phyloP scores from a whole-genome alignment of 1,140 invertebrate genomes.

The Diabrotica virgifera region DNA sequence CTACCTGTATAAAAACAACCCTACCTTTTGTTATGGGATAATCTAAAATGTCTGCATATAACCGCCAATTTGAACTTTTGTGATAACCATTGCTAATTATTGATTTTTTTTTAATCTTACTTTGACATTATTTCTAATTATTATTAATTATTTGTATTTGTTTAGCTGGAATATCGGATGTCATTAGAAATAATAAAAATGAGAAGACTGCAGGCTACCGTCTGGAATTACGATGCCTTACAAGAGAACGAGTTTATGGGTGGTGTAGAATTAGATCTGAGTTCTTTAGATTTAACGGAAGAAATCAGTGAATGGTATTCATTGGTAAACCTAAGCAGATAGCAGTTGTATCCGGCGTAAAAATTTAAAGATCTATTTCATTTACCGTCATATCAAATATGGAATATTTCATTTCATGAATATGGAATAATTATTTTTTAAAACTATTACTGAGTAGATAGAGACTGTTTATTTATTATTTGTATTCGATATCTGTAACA shows the following conservation, averaged over 20 bases:
- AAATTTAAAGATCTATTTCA: neutral
- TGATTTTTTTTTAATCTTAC: no score
- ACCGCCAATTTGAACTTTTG: no score
- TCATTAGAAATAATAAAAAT: conserved; percentile 75
- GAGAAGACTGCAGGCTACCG: conserved; percentile 81
- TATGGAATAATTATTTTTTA: no score
- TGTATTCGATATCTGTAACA: no score
- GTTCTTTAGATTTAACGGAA: conserved; percentile 66
- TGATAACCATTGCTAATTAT: no score
- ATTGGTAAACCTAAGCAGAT: conserved; percentile 57
- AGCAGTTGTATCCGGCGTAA: conserved; percentile 18
- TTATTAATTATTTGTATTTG: conserved; percentile 17
- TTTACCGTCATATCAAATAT: neutral
- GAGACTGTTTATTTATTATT: no score
- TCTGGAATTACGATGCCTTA: conserved; percentile 93
- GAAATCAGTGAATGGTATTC: conserved; percentile 81
- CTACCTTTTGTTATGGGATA: no score
- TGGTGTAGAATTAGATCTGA: conserved; percentile 75
- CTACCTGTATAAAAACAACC: no score
- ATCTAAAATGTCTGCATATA: no score
- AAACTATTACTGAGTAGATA: no score
- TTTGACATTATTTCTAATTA: no score
- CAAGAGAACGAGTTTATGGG: conserved; percentile 95
- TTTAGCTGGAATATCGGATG: conserved; percentile 83
- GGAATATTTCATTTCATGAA: no score